Conservation (phyloP, 2,888 invertebrate species). For the Lacanobia wlatinum region DNA sequence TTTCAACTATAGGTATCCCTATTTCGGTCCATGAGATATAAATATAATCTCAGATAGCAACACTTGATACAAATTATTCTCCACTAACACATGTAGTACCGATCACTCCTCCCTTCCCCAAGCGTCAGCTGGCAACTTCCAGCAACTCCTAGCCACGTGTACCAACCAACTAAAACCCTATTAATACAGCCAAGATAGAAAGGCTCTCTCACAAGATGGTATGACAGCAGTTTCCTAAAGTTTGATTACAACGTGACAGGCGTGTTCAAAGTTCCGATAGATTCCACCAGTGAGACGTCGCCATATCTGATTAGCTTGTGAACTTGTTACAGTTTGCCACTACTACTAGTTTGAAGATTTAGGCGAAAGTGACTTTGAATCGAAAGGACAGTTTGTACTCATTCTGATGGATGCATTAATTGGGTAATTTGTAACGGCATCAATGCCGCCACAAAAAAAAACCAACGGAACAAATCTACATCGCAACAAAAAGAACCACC, state of each 20-base stretch:
- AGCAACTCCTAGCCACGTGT: slow-evolving; percentile 38
- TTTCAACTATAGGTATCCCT: too few relatives aligned
- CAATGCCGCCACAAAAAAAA: too few relatives aligned
- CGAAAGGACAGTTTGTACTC: neutral
- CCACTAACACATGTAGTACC: neutral
- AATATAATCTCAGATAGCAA: too few relatives aligned
- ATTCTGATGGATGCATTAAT: neutral
- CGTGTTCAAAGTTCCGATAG: slow-evolving; percentile 76
- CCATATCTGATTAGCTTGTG: slow-evolving; percentile 76
- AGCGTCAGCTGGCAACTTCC: slow-evolving; percentile 17
- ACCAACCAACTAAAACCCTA: slow-evolving; percentile 64
- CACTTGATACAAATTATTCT: too few relatives aligned
- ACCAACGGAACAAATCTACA: too few relatives aligned
- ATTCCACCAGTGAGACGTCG: slow-evolving; percentile 69
- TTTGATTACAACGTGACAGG: slow-evolving; percentile 77
- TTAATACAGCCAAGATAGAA: slow-evolving; percentile 73
- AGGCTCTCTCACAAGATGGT: slow-evolving; percentile 67
- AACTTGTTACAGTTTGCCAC: slow-evolving; percentile 68
- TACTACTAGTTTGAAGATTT: slow-evolving; percentile 36
- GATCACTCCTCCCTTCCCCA: neutral
- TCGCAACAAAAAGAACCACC: too few relatives aligned
- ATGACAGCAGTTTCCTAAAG: slow-evolving; percentile 74
- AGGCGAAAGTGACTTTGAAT: slow-evolving; percentile 8
- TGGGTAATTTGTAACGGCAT: too few relatives aligned
- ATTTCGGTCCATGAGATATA: too few relatives aligned